Evolutionary conservation across 2,113 vertebrate species (phyloP).

Genomic region (Bucco capensis): DNA sequence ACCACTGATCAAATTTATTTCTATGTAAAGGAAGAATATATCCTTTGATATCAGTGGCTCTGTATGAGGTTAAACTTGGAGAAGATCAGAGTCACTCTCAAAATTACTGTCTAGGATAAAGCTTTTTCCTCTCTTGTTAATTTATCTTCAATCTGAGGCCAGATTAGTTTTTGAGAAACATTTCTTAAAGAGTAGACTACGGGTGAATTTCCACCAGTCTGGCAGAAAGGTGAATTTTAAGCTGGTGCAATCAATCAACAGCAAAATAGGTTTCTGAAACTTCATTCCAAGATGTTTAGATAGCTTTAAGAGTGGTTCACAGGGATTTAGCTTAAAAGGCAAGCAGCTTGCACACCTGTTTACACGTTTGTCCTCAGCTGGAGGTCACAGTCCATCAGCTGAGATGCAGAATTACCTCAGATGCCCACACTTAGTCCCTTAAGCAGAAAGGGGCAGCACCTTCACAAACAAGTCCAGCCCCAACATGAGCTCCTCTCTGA

Average conservation of each 20-base stretch:
- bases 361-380: neutral
- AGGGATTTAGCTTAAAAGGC: neutral
- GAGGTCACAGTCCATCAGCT: neutral
- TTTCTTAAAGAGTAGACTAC: neutral
- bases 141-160: neutral
- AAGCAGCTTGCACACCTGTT: neutral
- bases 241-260: neutral
- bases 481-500: neutral
- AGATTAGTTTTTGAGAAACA: neutral
- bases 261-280: neutral
- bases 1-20: neutral
- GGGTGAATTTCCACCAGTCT: neutral
- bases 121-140: neutral
- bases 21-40: neutral
- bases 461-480: neutral
- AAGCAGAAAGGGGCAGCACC: neutral
- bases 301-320: neutral
- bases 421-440: neutral
- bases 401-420: neutral
- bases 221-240: neutral
- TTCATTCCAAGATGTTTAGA: neutral
- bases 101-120: neutral
- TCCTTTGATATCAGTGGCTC: neutral
- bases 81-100: neutral
- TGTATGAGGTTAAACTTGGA: neutral